These are phyloP conservation scores for Acanthurus leucopareius DNA, from an alignment of 2,797 vertebrate species.

Conservation along the genomic window DNA sequence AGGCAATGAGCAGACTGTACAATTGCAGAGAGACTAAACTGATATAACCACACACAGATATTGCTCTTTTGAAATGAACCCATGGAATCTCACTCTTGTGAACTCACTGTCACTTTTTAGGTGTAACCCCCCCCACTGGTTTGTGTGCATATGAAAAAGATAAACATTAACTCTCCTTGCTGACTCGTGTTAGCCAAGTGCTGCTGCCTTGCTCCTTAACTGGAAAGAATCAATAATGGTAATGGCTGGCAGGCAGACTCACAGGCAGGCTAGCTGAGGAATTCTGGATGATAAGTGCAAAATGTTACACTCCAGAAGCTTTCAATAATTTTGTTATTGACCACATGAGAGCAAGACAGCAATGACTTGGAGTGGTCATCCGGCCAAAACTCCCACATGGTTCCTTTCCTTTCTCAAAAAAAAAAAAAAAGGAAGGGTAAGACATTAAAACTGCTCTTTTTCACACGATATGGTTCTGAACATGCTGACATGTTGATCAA, in stretches of 20 bases:
- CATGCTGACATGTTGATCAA: slow-evolving; percentile 36
- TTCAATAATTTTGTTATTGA: slow-evolving; percentile 55
- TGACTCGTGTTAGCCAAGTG: slow-evolving; percentile 32
- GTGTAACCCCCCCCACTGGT: neutral
- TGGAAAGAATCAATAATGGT: slow-evolving; percentile 56
- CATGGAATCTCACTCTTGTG: slow-evolving; percentile 21
- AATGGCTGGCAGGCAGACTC: slow-evolving; percentile 44
- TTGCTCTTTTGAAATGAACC: slow-evolving; percentile 59
- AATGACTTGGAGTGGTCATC: slow-evolving; percentile 23
- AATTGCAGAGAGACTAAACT: slow-evolving; percentile 50
- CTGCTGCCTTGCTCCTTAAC: slow-evolving; percentile 29
- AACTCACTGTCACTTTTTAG: slow-evolving; percentile 21
- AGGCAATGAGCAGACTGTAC: slow-evolving; percentile 56
- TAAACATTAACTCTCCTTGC: slow-evolving; percentile 29
- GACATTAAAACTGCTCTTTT: neutral
- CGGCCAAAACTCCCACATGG: slow-evolving; percentile 19
- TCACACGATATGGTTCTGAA: neutral
- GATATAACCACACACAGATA: slow-evolving; percentile 42
- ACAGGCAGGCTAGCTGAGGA: slow-evolving; percentile 31
- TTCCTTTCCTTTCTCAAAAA: slow-evolving; percentile 5
- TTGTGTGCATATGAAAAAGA: slow-evolving; percentile 32
- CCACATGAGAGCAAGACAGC: slow-evolving; percentile 41
- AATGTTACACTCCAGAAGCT: slow-evolving; percentile 53
- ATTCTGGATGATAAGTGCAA: slow-evolving; percentile 51
- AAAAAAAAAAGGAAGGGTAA: neutral